These are phyloP conservation scores for Hemichromis elongatus DNA, from an alignment of 2,113 vertebrate species.

Conservation along the genomic window DNA sequence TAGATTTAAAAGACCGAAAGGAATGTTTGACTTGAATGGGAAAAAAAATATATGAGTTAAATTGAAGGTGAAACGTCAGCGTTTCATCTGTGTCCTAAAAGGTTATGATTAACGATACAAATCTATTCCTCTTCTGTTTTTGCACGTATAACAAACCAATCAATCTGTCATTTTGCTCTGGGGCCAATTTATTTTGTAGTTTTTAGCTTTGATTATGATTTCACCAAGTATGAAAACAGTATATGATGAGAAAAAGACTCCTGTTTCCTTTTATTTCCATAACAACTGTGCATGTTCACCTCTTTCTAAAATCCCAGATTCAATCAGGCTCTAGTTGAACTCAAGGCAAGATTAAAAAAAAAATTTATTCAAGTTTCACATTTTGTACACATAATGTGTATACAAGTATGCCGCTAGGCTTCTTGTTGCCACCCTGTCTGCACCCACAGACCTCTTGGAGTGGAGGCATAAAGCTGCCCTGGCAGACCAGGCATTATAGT, in stretches of 20 bases:
- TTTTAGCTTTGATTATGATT: background rate
- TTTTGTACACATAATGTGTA: background rate
- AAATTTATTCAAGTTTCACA: background rate
- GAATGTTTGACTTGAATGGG: background rate
- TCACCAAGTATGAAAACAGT: background rate
- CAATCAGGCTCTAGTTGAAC: background rate
- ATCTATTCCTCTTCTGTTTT: background rate
- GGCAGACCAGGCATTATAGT: background rate
- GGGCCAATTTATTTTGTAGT: background rate
- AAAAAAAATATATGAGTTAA: background rate
- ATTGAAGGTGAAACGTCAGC: background rate
- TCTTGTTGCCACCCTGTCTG: background rate
- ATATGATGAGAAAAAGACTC: background rate
- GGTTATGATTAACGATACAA: background rate
- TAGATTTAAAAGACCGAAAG: background rate
- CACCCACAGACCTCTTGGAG: background rate
- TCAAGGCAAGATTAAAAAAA: background rate
- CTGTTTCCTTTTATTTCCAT: background rate
- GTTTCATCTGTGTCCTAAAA: background rate
- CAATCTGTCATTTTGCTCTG: background rate
- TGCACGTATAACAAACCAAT: background rate
- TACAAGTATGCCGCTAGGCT: background rate
- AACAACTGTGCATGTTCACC: background rate
- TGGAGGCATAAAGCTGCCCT: background rate
- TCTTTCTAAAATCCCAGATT: background rate